Evolutionary conservation across 2,888 invertebrate genomes (phyloP).

Genomic region (Cheilosia scutellata): DNA sequence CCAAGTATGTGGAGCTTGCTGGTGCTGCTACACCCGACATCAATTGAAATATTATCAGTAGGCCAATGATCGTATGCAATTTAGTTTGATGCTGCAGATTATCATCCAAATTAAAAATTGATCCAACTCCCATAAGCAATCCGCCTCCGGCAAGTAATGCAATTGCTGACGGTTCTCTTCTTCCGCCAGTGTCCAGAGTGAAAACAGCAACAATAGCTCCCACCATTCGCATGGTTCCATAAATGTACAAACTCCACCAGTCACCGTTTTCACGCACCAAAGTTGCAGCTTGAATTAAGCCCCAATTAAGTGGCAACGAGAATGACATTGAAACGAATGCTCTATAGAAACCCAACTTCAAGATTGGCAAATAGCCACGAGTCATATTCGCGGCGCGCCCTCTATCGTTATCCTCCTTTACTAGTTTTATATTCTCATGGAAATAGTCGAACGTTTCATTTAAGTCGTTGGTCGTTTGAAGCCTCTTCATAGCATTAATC

Average conservation of each 20-base stretch:
- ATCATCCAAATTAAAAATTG: slow-evolving; percentile 58
- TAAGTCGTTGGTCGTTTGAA: slow-evolving; percentile 78
- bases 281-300: slow-evolving; percentile 3
- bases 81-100: slow-evolving; percentile 19
- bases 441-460: slow-evolving; percentile 78
- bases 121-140: slow-evolving; percentile 77
- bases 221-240: slow-evolving; percentile 75
- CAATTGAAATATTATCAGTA: slow-evolving; percentile 78
- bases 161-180: slow-evolving; percentile 77
- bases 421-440: slow-evolving; percentile 80
- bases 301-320: slow-evolving; percentile 78
- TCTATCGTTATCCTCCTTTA: slow-evolving; percentile 78
- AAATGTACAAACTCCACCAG: slow-evolving; percentile 76
- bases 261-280: neutral
- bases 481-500: slow-evolving; percentile 77
- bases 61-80: slow-evolving; percentile 55
- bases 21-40: slow-evolving; percentile 78
- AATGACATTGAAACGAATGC: slow-evolving; percentile 78
- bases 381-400: slow-evolving; percentile 65
- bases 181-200: slow-evolving; percentile 78
- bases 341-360: slow-evolving; percentile 78
- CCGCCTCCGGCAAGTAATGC: slow-evolving; percentile 76
- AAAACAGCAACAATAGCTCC: slow-evolving; percentile 69
- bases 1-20: slow-evolving; percentile 78
- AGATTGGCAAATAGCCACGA: slow-evolving; percentile 77